Evolutionary conservation across 2,797 vertebrate genomes (phyloP).

Genomic region (Chelmon rostratus): DNA sequence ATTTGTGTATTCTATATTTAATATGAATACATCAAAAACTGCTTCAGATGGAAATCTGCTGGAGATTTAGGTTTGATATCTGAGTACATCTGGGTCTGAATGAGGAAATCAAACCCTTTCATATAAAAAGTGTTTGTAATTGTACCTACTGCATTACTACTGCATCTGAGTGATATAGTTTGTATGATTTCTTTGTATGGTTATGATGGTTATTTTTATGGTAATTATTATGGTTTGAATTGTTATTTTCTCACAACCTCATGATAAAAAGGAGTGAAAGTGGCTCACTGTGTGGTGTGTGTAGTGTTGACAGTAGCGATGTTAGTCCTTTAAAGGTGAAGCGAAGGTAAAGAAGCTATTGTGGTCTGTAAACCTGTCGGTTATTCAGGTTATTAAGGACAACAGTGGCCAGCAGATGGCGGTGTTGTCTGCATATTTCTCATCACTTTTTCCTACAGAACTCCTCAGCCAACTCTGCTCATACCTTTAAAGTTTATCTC

Average conservation of each 20-base stretch:
- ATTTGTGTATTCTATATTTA: not conserved
- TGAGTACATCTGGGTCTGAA: not conserved
- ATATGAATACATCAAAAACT: not conserved
- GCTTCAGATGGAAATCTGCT: not conserved
- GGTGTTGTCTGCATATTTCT: conserved; percentile 29
- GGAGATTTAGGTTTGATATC: not conserved
- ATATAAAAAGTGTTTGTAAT: too few relatives aligned
- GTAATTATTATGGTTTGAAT: too few relatives aligned
- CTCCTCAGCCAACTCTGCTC: not conserved
- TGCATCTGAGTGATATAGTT: not conserved
- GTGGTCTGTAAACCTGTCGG: not conserved
- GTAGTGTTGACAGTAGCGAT: not conserved
- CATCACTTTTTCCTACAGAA: not conserved
- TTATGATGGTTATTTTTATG: not conserved
- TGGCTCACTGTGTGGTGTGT: not conserved
- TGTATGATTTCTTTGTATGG: not conserved
- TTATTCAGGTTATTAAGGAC: too few relatives aligned
- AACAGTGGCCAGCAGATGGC: conserved; percentile 51
- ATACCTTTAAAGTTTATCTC: not conserved
- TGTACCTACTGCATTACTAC: not conserved
- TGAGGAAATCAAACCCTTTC: not conserved
- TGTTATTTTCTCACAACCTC: too few relatives aligned
- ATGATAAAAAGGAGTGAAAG: too few relatives aligned
- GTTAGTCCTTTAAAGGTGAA: too few relatives aligned
- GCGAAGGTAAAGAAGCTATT: not conserved